These are phyloP conservation scores for Grammomys surdaster DNA, from an alignment of 2,113 vertebrate species.

Conservation along the genomic window DNA sequence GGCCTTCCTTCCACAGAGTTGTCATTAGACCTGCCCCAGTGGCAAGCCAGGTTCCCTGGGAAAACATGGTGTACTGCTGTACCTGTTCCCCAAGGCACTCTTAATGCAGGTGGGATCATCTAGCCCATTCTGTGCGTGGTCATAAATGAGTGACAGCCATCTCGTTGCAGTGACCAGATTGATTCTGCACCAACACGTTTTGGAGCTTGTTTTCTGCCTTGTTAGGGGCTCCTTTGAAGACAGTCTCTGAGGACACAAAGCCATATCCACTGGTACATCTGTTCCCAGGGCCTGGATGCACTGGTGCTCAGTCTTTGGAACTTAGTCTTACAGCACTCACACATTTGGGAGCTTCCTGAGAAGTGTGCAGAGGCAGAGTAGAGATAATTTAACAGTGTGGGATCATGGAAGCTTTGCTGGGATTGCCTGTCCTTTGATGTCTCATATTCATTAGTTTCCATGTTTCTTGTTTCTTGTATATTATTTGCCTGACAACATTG, in stretches of 20 bases:
- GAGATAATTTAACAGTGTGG: not conserved
- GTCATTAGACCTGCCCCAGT: not conserved
- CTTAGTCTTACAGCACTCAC: not conserved
- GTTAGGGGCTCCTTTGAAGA: not conserved
- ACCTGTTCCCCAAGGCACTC: no score
- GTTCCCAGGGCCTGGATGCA: not conserved
- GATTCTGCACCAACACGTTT: not conserved
- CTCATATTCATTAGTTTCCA: accelerated
- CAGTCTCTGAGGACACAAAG: not conserved
- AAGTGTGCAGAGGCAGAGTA: not conserved
- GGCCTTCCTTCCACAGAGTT: not conserved
- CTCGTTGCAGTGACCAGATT: not conserved
- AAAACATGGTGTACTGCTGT: not conserved
- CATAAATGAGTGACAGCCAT: not conserved
- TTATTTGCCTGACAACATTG: not conserved
- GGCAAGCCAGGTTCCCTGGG: not conserved
- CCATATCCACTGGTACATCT: not conserved
- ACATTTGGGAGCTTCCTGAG: no score
- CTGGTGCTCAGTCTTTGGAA: not conserved
- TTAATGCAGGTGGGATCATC: not conserved
- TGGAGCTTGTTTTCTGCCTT: not conserved
- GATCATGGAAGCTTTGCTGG: no score
- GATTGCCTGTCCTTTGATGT: no score
- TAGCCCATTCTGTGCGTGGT: not conserved
- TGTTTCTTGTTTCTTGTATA: not conserved